Conservation (phyloP, 2,113 vertebrate genomes). For the Deroptyus accipitrinus region DNA sequence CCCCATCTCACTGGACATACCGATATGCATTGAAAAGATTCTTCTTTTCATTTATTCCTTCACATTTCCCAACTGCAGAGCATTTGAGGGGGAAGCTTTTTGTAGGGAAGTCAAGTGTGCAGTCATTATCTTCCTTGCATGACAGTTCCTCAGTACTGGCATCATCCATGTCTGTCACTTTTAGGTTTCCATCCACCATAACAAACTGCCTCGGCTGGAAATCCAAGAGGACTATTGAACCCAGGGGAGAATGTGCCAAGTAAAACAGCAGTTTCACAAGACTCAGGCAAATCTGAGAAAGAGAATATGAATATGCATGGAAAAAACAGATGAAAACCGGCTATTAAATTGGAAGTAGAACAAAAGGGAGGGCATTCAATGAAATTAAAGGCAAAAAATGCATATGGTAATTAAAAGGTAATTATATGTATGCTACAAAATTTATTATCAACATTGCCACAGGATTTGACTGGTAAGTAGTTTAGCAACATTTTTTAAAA, state of each 20-base stretch:
- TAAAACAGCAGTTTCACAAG: slow-evolving; percentile 87
- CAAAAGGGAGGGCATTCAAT: slow-evolving; percentile 41
- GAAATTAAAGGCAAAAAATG: slow-evolving; percentile 34
- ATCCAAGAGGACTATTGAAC: slow-evolving; percentile 88
- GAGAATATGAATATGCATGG: slow-evolving; percentile 48
- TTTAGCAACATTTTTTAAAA: slow-evolving; percentile 44
- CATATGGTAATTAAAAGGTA: slow-evolving; percentile 47
- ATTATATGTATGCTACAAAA: slow-evolving; percentile 48
- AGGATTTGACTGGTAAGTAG: slow-evolving; percentile 53
- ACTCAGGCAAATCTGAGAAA: slow-evolving; percentile 86
- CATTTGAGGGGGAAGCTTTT: slow-evolving; percentile 83
- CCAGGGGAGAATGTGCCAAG: slow-evolving; percentile 86
- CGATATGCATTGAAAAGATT: slow-evolving; percentile 92
- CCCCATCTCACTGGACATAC: slow-evolving; percentile 47
- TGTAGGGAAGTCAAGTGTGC: slow-evolving; percentile 82
- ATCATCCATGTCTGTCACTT: slow-evolving; percentile 91
- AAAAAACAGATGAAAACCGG: slow-evolving; percentile 33
- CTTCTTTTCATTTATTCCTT: slow-evolving; percentile 85
- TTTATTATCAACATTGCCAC: slow-evolving; percentile 59
- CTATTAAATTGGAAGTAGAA: slow-evolving; percentile 57
- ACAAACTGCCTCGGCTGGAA: slow-evolving; percentile 93
- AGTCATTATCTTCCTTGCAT: slow-evolving; percentile 79
- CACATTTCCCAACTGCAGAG: slow-evolving; percentile 70
- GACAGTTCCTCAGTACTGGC: slow-evolving; percentile 77
- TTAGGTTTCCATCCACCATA: slow-evolving; percentile 84